Conservation (phyloP, 2,113 vertebrate species). For the Scalopus aquaticus region DNA sequence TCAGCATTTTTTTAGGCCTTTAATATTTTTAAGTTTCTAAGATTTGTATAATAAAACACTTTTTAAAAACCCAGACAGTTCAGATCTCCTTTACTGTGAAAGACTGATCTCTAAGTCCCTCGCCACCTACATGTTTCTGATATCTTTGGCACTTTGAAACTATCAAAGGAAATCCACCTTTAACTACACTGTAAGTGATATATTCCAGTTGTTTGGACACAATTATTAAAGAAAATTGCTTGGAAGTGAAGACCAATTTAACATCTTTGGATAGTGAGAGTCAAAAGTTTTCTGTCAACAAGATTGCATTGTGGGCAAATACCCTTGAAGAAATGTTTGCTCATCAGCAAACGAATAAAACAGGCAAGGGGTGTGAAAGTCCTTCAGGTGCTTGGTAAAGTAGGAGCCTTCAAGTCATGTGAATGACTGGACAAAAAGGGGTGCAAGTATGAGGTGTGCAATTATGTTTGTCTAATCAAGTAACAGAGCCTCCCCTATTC, state of each 20-base stretch:
- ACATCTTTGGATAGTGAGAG: conserved; percentile 26
- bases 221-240: background rate
- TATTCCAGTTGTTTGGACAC: background rate
- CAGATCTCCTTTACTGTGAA: background rate
- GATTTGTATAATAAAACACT: background rate
- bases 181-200: background rate
- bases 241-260: background rate
- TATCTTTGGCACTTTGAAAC: background rate
- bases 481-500: background rate
- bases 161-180: background rate
- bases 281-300: background rate
- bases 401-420: too few relatives aligned
- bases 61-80: background rate
- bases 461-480: too few relatives aligned
- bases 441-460: background rate
- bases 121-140: background rate
- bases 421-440: background rate
- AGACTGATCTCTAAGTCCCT: background rate
- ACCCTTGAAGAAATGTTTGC: background rate
- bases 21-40: conserved; percentile 45
- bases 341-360: background rate
- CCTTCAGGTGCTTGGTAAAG: background rate
- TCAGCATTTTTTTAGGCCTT: background rate
- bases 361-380: background rate
- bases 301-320: background rate